Base-by-base conservation (phyloP, 2,113 vertebrate species). In the Sinocyclocheilus rhinocerous region DNA sequence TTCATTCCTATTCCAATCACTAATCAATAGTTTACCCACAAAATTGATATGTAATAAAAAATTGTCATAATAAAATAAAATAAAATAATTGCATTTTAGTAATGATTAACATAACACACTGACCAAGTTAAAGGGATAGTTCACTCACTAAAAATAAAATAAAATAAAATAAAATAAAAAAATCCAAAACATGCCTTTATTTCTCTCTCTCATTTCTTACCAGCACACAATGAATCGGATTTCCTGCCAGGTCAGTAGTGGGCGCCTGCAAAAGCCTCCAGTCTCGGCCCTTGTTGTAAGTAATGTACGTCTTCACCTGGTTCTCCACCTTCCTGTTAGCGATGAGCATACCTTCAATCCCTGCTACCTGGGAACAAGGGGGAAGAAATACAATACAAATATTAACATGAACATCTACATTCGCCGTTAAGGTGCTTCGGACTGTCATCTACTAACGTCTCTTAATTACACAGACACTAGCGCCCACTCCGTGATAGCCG, bases 251-350 rank as follows among this genome's bases (percentile, higher is more conserved):
- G 93, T 97, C 95, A 0, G 93, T 86, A 4, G 95, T 90, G 0
- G 98, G 98, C 57, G 97, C 97, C 92, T 97, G 96, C 75, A 99
- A 94, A 3, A 99, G 94, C 91, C 95, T 96, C 98, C 98, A 99
- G 67, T 99, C 97, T 57, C 97, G 94, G 70, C 98, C 98, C 89
- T 99, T 99, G 87, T 99, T 99, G 94, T 99, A 99, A 33, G 97
- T 99, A 91, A 99, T 98, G 91, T 96, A 98, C 0, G 98, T 97
- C 95, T 98, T 99, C 92, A 98, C 97, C 91, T 98, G 97, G 89
- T 96, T 97, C 90, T 98, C 97, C 63, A 96, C 94, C 90, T 96
- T 97, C 92, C 94, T 97, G 92, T 99, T 99, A 84, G 97, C 97
- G 75, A 99, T 96, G 92, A 99, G 93, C 96, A 99, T 96, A 80